Conservation (phyloP, 2,888 invertebrate species). For the Drosophila subquinaria region DNA sequence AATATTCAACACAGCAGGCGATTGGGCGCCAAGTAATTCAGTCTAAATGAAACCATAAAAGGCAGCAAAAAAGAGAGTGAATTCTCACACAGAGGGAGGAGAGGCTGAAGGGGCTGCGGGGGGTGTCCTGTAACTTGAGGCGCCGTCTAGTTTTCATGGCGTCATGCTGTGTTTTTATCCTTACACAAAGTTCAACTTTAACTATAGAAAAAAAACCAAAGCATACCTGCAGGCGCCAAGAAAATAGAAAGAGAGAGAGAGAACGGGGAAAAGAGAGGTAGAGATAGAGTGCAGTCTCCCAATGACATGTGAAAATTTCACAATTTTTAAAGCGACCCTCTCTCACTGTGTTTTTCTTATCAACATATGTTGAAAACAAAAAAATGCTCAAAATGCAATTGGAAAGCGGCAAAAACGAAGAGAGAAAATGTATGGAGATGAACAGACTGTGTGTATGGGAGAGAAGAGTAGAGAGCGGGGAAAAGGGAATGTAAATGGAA, state of each 20-base stretch:
- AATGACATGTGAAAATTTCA: constrained; percentile 31
- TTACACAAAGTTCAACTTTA: constrained; percentile 2
- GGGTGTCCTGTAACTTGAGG: constrained; percentile 42
- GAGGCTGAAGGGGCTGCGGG: not conserved
- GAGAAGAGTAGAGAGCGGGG: not conserved
- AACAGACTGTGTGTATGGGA: not conserved
- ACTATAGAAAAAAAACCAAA: constrained; percentile 44
- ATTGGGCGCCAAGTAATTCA: constrained; percentile 66
- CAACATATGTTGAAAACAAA: not conserved
- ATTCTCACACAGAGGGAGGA: not conserved
- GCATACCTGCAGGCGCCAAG: constrained; percentile 71
- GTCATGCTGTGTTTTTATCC: constrained; percentile 19
- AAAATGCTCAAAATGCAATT: constrained; percentile 10
- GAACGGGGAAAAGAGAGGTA: constrained; percentile 4
- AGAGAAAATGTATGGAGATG: not conserved
- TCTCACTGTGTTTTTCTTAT: not conserved
- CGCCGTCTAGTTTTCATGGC: constrained; percentile 38
- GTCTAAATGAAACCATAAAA: constrained; percentile 61
- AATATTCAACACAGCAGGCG: constrained; percentile 51
- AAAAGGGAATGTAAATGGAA: constrained; percentile 1
- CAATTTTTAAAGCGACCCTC: not conserved
- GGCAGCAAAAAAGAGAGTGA: constrained; percentile 9
- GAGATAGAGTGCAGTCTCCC: constrained; percentile 1
- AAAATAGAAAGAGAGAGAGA: constrained; percentile 7
- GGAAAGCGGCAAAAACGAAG: not conserved